Evolutionary conservation across 1,140 invertebrate genomes (phyloP).

Genomic region (Zaprionus nigranus): DNA sequence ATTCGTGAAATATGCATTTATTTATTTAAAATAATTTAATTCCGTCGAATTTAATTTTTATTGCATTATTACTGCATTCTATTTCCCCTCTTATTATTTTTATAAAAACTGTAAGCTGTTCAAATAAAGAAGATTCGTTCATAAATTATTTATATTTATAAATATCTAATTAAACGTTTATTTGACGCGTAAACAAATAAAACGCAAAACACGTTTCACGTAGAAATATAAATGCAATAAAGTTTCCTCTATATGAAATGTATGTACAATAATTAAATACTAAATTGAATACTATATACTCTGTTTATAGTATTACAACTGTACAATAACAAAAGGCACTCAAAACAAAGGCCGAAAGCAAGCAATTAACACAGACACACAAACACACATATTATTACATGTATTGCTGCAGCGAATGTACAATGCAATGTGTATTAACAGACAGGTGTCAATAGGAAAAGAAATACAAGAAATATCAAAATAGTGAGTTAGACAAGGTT

Average conservation of each 20-base stretch:
- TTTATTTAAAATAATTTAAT: no score
- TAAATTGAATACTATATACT: background rate
- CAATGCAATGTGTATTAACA: background rate
- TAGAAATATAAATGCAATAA: background rate
- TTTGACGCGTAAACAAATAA: background rate
- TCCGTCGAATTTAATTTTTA: no score
- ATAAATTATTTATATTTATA: background rate
- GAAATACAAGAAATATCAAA: background rate
- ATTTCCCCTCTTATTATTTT: no score
- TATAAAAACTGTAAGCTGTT: no score
- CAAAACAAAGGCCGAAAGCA: constrained; percentile 3
- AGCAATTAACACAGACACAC: background rate
- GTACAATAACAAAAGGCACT: background rate
- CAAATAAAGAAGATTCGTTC: background rate
- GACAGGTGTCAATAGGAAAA: background rate
- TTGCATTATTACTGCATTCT: no score
- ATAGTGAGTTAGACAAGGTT: constrained; percentile 7
- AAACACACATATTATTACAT: background rate
- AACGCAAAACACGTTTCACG: background rate
- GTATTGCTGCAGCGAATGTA: background rate
- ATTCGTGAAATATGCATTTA: no score
- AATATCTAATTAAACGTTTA: background rate
- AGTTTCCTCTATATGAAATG: background rate
- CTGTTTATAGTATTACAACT: background rate
- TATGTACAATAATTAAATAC: background rate